phyloP scores from a whole-genome alignment of 1,140 invertebrate species.

The Polypedilum pembai region DNA sequence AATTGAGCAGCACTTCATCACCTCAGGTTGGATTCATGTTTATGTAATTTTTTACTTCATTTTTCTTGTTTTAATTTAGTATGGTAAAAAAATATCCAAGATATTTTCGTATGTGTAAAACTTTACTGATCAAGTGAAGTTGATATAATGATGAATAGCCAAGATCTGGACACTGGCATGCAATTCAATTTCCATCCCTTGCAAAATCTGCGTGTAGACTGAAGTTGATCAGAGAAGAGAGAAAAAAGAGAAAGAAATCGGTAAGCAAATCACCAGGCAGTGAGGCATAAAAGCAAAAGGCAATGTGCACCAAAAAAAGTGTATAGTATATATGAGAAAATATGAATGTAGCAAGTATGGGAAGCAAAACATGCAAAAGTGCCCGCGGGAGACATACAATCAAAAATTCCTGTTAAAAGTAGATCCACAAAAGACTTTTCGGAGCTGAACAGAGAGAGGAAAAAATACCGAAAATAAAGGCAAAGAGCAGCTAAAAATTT shows the following conservation, averaged over 20 bases:
- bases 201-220: too few species aligned
- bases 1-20: constrained; percentile 10
- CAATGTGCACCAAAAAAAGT: neutral
- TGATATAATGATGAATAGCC: neutral
- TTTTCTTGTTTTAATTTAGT: neutral
- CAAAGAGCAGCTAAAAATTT: neutral
- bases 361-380: neutral
- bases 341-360: neutral
- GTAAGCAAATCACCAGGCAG: neutral
- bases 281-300: neutral
- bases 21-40: neutral
- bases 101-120: neutral
- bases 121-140: neutral
- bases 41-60: constrained; percentile 6
- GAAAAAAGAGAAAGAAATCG: neutral
- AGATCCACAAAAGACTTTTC: neutral
- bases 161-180: neutral
- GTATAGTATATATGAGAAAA: neutral
- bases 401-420: constrained; percentile 15
- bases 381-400: constrained; percentile 1
- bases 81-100: neutral
- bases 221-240: too few species aligned
- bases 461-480: neutral
- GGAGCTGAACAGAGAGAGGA: neutral
- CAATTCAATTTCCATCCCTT: too few species aligned